phyloP scores from a whole-genome alignment of 2,888 invertebrate species.

The Plagiodera versicolora region DNA sequence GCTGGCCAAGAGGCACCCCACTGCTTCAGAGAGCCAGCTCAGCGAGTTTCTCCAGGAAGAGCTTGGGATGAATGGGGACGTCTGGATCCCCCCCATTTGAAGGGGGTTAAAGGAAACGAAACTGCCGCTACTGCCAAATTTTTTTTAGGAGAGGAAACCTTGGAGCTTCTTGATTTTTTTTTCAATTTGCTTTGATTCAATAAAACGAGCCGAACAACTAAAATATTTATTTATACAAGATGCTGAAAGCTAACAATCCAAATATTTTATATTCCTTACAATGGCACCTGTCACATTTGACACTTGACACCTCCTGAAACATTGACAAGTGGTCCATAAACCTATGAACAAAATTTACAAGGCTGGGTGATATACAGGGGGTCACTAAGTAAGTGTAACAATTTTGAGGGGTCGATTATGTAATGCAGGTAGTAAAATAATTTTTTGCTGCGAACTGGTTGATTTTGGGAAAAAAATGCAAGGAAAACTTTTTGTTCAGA shows the following conservation, averaged over 20 bases:
- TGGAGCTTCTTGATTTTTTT: too few relatives aligned
- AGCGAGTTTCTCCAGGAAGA: slow-evolving; percentile 55
- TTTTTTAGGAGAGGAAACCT: neutral
- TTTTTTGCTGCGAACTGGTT: too few relatives aligned
- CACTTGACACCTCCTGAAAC: slow-evolving; percentile 20
- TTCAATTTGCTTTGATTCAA: too few relatives aligned
- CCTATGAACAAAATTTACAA: slow-evolving; percentile 31
- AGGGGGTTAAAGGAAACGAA: neutral
- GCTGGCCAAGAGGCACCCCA: slow-evolving; percentile 55
- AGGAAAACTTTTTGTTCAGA: too few relatives aligned
- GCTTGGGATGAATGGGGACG: slow-evolving; percentile 55
- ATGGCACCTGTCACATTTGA: slow-evolving; percentile 42
- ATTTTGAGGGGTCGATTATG: too few relatives aligned
- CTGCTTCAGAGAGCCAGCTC: slow-evolving; percentile 57
- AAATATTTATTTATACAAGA: slow-evolving; percentile 39
- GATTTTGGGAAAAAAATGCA: too few relatives aligned
- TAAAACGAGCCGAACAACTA: slow-evolving; percentile 26
- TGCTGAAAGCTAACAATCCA: slow-evolving; percentile 42
- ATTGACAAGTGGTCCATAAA: slow-evolving; percentile 15
- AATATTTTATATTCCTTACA: slow-evolving; percentile 31
- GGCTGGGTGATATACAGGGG: slow-evolving; percentile 24
- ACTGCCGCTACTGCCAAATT: slow-evolving; percentile 24
- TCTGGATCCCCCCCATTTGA: slow-evolving; percentile 60
- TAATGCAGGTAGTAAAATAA: too few relatives aligned
- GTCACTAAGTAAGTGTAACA: too few relatives aligned